These are phyloP conservation scores for Lophius americanus DNA, from an alignment of 2,797 vertebrate genomes.

Conservation along the genomic window DNA sequence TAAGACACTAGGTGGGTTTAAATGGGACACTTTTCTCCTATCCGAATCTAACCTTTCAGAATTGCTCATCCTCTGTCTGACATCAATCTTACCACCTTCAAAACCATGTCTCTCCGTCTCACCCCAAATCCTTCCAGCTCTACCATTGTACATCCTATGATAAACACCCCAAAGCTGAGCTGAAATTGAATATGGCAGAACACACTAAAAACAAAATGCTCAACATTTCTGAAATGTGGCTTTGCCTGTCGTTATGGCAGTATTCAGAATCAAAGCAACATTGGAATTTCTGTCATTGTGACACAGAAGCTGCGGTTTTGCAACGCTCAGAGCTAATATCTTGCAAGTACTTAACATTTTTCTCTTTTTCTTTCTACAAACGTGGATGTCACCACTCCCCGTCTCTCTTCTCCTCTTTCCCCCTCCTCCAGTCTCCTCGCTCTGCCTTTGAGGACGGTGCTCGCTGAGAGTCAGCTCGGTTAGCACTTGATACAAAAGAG, in stretches of 20 bases:
- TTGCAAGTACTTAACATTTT: conserved; percentile 46
- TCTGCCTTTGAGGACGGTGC: conserved; percentile 53
- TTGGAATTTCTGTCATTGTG: conserved; percentile 21
- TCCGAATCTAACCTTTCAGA: no score
- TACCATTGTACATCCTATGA: conserved; percentile 31
- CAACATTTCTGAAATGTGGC: conserved; percentile 27
- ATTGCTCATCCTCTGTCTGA: conserved; percentile 19
- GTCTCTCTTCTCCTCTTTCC: conserved; percentile 1
- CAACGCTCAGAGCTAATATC: conserved; percentile 39
- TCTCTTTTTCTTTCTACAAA: conserved; percentile 33
- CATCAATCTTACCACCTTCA: conserved; percentile 25
- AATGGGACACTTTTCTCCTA: not conserved
- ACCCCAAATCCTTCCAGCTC: conserved; percentile 38
- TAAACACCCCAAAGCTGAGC: conserved; percentile 37
- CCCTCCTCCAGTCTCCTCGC: conserved; percentile 28
- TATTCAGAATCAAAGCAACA: conserved; percentile 25
- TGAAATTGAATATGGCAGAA: conserved; percentile 41
- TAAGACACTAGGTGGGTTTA: conserved; percentile 14
- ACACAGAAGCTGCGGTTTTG: conserved; percentile 8
- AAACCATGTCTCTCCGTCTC: conserved; percentile 39
- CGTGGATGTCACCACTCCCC: not conserved
- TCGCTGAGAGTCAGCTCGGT: conserved; percentile 44
- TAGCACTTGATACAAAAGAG: conserved; percentile 69
- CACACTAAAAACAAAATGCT: conserved; percentile 35
- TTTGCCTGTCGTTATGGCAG: conserved; percentile 1